phyloP scores from a whole-genome alignment of 2,113 vertebrate genomes.

The Ranitomeya imitator region DNA sequence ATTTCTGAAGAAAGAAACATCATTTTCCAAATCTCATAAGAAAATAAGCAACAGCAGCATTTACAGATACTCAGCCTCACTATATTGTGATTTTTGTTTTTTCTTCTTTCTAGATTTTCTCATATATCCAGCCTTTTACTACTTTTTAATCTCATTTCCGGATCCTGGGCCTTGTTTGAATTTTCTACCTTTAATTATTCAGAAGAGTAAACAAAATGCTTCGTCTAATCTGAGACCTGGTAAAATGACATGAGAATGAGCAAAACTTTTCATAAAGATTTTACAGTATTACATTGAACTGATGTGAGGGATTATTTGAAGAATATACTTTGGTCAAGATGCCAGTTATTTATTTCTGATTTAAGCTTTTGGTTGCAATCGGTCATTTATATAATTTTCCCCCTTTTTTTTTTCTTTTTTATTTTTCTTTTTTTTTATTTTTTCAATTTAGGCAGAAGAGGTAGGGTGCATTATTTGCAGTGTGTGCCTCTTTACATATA shows the following conservation, averaged over 20 bases:
- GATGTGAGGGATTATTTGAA: slow-evolving; percentile 75
- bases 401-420: neutral
- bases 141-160: slow-evolving; percentile 60
- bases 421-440: slow-evolving; percentile 22
- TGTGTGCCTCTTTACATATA: slow-evolving; percentile 60
- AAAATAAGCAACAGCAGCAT: neutral
- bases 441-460: neutral
- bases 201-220: neutral
- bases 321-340: slow-evolving; percentile 75
- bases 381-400: neutral
- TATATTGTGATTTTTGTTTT: neutral
- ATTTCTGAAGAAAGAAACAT: neutral
- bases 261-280: slow-evolving; percentile 63
- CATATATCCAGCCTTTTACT: neutral
- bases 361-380: slow-evolving; percentile 62
- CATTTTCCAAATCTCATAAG: too few relatives aligned
- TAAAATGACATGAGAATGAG: neutral
- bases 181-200: neutral
- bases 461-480: slow-evolving; percentile 66
- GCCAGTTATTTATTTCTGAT: slow-evolving; percentile 73
- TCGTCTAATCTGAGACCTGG: neutral
- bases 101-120: neutral
- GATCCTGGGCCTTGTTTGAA: neutral
- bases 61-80: slow-evolving; percentile 46
- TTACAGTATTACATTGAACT: slow-evolving; percentile 74